phyloP scores from a whole-genome alignment of 2,888 invertebrate species.

The Alentia gelatinosa region DNA sequence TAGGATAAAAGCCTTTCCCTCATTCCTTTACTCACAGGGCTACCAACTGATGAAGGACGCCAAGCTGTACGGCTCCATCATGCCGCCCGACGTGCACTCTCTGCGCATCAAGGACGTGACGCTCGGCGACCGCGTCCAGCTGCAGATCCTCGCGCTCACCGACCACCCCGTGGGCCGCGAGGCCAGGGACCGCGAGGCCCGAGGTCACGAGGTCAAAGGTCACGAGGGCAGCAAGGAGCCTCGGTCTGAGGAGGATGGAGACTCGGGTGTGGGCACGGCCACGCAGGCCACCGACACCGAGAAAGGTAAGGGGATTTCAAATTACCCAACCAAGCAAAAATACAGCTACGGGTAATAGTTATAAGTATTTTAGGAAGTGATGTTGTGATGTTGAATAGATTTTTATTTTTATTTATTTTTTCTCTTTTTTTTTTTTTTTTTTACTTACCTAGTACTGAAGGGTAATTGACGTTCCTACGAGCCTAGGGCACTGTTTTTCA shows the following conservation, averaged over 20 bases:
- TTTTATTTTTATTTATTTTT: too few species aligned
- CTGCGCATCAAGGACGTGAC: constrained; percentile 77
- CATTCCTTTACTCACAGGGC: constrained; percentile 69
- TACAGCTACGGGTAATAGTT: too few species aligned
- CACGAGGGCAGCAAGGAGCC: constrained; percentile 38
- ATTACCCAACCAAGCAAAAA: too few species aligned
- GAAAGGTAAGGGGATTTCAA: background rate
- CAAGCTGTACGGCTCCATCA: constrained; percentile 78
- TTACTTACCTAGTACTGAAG: too few species aligned
- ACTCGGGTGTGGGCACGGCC: constrained; percentile 57
- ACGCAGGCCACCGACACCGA: constrained; percentile 63
- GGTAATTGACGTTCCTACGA: too few species aligned
- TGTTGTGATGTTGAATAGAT: too few species aligned
- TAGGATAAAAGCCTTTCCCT: too few species aligned
- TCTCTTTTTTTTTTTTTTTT: too few species aligned
- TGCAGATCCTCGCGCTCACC: constrained; percentile 80
- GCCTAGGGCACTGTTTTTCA: too few species aligned
- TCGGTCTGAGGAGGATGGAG: constrained; percentile 33
- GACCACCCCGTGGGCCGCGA: constrained; percentile 78
- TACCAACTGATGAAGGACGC: constrained; percentile 80
- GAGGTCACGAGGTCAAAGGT: too few species aligned
- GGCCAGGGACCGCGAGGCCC: constrained; percentile 50
- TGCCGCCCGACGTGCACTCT: constrained; percentile 78
- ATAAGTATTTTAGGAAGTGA: too few species aligned
- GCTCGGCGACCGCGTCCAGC: constrained; percentile 77